These are phyloP conservation scores for Ectemnius continuus DNA, from an alignment of 2,888 invertebrate genomes.

Conservation along the genomic window DNA sequence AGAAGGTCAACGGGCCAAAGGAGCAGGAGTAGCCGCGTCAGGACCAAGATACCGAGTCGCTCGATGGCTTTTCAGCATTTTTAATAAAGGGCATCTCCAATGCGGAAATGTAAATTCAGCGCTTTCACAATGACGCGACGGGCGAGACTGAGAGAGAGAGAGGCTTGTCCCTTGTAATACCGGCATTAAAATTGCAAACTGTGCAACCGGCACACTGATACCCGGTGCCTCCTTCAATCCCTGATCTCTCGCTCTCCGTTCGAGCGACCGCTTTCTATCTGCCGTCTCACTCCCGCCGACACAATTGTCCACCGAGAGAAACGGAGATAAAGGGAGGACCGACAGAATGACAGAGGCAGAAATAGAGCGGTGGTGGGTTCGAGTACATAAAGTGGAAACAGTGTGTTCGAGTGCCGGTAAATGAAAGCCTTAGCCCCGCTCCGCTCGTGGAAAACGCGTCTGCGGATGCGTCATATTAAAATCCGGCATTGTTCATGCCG, in stretches of 20 bases:
- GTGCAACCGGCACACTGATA: slow-evolving; percentile 46
- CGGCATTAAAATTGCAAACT: slow-evolving; percentile 72
- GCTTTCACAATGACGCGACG: slow-evolving; percentile 38
- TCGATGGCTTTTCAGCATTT: slow-evolving; percentile 62
- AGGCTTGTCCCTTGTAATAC: slow-evolving; percentile 60
- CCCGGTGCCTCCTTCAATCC: slow-evolving; percentile 37
- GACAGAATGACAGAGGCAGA: neutral
- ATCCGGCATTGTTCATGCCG: slow-evolving; percentile 64
- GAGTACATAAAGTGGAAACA: slow-evolving; percentile 51
- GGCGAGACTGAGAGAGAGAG: slow-evolving; percentile 11
- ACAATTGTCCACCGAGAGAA: slow-evolving; percentile 51
- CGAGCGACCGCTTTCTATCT: slow-evolving; percentile 12
- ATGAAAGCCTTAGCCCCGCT: slow-evolving; percentile 63
- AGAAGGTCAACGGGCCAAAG: slow-evolving; percentile 29
- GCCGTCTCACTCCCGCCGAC: slow-evolving; percentile 11
- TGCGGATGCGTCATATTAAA: slow-evolving; percentile 68
- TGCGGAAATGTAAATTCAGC: slow-evolving; percentile 62
- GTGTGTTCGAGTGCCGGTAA: slow-evolving; percentile 58
- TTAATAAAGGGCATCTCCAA: slow-evolving; percentile 66
- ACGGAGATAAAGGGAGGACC: neutral
- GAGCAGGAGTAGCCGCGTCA: slow-evolving; percentile 19
- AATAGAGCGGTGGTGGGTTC: slow-evolving; percentile 26
- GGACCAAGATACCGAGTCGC: slow-evolving; percentile 1
- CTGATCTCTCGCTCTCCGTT: neutral
- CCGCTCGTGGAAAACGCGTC: slow-evolving; percentile 54